A percentile compares a stretch with the other conserved stretches of the same genome.
phyloP scores from a whole-genome alignment of 1,140 invertebrate genomes.

The Drosophila arawakana region DNA sequence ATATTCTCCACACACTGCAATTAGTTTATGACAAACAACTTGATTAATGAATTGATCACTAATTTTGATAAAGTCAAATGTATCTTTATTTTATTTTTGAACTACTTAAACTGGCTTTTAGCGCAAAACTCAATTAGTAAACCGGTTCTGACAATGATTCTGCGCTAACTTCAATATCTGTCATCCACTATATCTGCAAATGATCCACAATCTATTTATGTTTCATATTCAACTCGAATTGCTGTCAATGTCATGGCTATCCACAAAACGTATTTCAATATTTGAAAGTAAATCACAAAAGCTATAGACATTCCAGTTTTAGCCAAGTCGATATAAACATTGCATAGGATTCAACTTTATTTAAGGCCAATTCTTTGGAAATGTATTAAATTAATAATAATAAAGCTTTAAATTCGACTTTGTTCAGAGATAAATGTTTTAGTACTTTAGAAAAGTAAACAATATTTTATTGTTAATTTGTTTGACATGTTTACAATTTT shows the following conservation, averaged over 20 bases:
- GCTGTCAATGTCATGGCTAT: slow-evolving; percentile 26
- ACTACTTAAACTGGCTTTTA: slow-evolving; percentile 35
- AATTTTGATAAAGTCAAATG: neutral
- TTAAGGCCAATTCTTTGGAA: too few relatives aligned
- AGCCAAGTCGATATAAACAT: too few relatives aligned
- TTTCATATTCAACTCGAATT: slow-evolving; percentile 5
- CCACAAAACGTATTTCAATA: neutral
- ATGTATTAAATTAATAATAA: too few relatives aligned
- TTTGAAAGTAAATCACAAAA: neutral
- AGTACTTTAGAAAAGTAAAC: too few relatives aligned
- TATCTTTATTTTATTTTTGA: slow-evolving; percentile 12
- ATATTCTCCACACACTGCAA: slow-evolving; percentile 94
- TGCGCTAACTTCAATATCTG: slow-evolving; percentile 25
- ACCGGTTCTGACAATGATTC: slow-evolving; percentile 58
- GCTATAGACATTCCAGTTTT: neutral
- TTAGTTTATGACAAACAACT: neutral
- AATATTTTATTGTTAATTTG: too few relatives aligned
- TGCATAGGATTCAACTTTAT: too few relatives aligned
- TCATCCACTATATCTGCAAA: slow-evolving; percentile 41
- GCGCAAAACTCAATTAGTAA: slow-evolving; percentile 44
- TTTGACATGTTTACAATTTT: too few relatives aligned
- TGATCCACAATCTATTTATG: slow-evolving; percentile 38
- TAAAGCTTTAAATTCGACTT: too few relatives aligned
- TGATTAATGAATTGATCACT: neutral
- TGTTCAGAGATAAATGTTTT: too few relatives aligned